Evolutionary conservation across 1,140 invertebrate species (phyloP).

Genomic region (Trachymyrmex cornetzi): DNA sequence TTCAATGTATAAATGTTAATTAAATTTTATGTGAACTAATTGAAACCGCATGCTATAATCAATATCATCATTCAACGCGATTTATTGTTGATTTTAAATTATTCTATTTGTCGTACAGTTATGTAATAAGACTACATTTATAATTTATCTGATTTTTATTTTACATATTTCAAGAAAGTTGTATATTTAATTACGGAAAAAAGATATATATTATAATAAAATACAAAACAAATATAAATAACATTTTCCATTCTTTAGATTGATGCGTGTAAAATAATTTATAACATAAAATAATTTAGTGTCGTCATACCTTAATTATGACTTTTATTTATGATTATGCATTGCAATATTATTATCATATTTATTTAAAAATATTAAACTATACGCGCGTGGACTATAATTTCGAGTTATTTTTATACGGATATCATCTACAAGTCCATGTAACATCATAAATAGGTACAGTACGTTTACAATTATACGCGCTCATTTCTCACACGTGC

Average conservation of each 20-base stretch:
- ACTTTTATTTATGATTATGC: background rate
- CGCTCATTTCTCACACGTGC: background rate
- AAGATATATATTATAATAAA: background rate
- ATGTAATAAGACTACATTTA: background rate
- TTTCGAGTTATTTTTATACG: background rate
- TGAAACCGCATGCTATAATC: background rate
- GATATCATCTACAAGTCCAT: background rate
- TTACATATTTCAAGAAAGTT: background rate
- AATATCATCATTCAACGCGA: background rate
- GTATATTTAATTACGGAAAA: background rate
- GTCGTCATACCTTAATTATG: background rate
- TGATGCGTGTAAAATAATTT: background rate
- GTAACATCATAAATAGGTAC: background rate
- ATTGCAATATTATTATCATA: background rate
- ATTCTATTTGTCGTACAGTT: background rate
- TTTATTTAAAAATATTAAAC: background rate
- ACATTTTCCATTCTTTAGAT: background rate
- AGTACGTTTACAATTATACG: slow-evolving; percentile 5
- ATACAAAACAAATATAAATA: background rate
- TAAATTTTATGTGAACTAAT: slow-evolving; percentile 54
- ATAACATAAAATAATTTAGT: background rate
- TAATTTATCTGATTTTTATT: background rate
- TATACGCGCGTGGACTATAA: background rate
- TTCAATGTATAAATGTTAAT: slow-evolving; percentile 53
- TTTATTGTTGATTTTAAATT: slow-evolving; percentile 54